Evolutionary conservation across 2,888 invertebrate genomes (phyloP).

Genomic region (Hypselothyrea guttata): DNA sequence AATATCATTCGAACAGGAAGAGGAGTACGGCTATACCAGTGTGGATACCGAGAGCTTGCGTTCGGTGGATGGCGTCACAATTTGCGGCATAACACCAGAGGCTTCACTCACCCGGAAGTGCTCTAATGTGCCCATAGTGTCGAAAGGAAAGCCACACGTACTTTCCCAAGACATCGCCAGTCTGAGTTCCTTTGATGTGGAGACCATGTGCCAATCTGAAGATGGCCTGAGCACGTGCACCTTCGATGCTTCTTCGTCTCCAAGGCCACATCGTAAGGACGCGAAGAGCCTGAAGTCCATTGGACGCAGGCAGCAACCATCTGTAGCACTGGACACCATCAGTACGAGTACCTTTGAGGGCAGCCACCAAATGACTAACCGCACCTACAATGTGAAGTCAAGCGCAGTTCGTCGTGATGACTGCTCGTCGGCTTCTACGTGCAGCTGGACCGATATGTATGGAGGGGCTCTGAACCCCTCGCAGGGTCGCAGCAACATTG

Average conservation of each 20-base stretch:
- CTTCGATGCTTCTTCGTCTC: constrained; percentile 1
- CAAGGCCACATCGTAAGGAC: not conserved
- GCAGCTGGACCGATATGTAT: constrained; percentile 62
- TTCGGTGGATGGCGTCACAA: constrained; percentile 27
- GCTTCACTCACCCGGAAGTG: too few species aligned
- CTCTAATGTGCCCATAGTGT: too few species aligned
- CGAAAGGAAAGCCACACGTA: not conserved
- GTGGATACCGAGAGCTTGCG: constrained; percentile 17
- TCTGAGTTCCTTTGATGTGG: constrained; percentile 23
- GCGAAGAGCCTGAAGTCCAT: constrained; percentile 7
- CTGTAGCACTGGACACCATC: not conserved
- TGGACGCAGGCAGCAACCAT: not conserved
- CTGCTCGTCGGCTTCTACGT: constrained; percentile 46
- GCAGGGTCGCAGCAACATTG: constrained; percentile 55
- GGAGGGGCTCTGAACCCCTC: constrained; percentile 44
- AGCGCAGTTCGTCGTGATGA: constrained; percentile 27
- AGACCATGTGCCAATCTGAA: not conserved
- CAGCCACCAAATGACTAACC: constrained; percentile 33
- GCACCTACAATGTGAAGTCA: constrained; percentile 46
- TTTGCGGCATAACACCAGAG: constrained; percentile 5
- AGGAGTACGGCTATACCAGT: not conserved
- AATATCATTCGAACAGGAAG: not conserved
- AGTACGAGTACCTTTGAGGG: constrained; percentile 10
- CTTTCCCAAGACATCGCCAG: constrained; percentile 18
- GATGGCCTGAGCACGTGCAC: constrained; percentile 26